Evolutionary conservation across 1,140 invertebrate genomes (phyloP), one percentile per base, ranked within the genome.

Genomic region (Zaprionus gabonicus): DNA sequence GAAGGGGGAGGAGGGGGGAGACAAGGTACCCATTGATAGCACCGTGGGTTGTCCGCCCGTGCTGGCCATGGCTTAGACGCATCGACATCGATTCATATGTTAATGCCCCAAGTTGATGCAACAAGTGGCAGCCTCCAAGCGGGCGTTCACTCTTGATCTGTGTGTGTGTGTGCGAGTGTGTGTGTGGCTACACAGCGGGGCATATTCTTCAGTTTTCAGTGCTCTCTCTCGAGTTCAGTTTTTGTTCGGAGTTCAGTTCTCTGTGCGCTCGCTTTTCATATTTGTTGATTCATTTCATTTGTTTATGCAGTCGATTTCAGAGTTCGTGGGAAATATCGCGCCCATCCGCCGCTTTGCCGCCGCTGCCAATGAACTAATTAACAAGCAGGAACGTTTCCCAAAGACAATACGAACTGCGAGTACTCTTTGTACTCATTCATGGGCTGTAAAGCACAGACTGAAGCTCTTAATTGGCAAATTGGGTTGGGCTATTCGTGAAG

Each of bases 311-410:
- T 66, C 57, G 38, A 64, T 65, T 73, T 59, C 73, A 63, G 67
- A 75, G 68, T 67, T 88, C 84, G 84, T 87, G 84, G 81, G 84
- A 87, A 87, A 78, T 83, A 78, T 83, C 56, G 77, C 83, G 71
- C 82, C 71, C 80, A 36, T 60, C 56, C 65, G 51, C 17, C 41
- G 41, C 31, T 31, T 44, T n/a, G 41, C 41, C n/a, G 17, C 15
- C 59, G 68, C 79, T 82, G 83, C 80, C 83, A 86, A 88, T 88
- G 84, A 87, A 87, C 83, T 87, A 87, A 87, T 87, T 87, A 88
- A 90, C 88, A 77, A 46, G 51, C 25, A 44, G n/a, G 10, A 49
- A 34, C 3, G 10, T 51, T 51, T 20, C 1, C 46, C 2, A 10
- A 13, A 3, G 17, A 10, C n/a, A 23, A 25, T 0, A 12, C 46